Conservation (phyloP, 1,140 invertebrate genomes). For the Paraescarpia echinospica region DNA sequence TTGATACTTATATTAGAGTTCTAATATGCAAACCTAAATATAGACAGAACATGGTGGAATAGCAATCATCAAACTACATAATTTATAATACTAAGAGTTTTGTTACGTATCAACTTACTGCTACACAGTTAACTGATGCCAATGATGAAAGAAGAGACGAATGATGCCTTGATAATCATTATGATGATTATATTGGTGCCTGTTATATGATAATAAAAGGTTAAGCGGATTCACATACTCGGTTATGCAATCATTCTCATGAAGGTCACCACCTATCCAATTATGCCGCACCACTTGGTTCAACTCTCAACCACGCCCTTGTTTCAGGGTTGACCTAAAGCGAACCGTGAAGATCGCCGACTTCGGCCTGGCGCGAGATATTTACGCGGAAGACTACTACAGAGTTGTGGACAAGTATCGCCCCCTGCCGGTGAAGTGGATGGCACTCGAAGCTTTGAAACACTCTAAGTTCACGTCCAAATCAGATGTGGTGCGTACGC, state of each 20-base stretch:
- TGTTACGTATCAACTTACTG: not conserved
- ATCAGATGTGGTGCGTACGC: constrained; percentile 36
- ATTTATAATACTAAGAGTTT: too few relatives aligned
- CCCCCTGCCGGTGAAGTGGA: constrained; percentile 46
- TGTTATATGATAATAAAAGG: not conserved
- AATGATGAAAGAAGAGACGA: not conserved
- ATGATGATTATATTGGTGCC: not conserved
- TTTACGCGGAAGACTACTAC: constrained; percentile 51
- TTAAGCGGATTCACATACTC: not conserved
- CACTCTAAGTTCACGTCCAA: constrained; percentile 37
- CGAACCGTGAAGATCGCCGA: constrained; percentile 56
- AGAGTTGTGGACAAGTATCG: constrained; percentile 43
- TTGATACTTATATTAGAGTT: too few relatives aligned
- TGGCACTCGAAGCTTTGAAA: constrained; percentile 42
- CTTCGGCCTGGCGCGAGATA: constrained; percentile 48
- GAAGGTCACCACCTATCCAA: not conserved
- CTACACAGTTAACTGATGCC: not conserved
- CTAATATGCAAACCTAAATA: too few relatives aligned
- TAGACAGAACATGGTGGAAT: too few relatives aligned
- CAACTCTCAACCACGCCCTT: not conserved
- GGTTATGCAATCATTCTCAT: not conserved
- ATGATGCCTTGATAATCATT: not conserved
- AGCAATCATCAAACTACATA: not conserved
- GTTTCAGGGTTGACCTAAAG: constrained; percentile 50
- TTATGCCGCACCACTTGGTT: not conserved